A percentile compares a stretch with the other conserved stretches of the same genome.
Evolutionary conservation across 2,888 invertebrate species (phyloP).

Genomic region (Abrostola triplasia): DNA sequence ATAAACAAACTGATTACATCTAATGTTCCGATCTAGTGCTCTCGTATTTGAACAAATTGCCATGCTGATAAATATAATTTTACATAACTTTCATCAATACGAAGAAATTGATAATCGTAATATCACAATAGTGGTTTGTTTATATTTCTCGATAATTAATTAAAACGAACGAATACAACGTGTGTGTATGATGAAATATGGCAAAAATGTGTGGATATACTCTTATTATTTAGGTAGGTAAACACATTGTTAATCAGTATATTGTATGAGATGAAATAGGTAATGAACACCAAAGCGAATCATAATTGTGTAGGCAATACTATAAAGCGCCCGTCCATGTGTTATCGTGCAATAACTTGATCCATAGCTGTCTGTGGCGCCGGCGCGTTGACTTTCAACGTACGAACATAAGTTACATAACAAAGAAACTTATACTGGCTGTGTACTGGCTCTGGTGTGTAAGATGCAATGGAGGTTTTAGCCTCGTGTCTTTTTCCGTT

Average conservation of each 20-base stretch:
- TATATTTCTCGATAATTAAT: conserved; percentile 12
- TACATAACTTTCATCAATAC: no score
- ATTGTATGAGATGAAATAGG: conserved; percentile 10
- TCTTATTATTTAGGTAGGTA: conserved; percentile 19
- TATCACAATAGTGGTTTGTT: no score
- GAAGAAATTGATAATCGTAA: no score
- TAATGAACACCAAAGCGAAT: conserved; percentile 27
- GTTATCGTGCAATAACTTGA: conserved; percentile 15
- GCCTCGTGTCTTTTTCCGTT: no score
- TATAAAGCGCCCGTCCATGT: conserved; percentile 22
- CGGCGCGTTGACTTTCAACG: conserved; percentile 11
- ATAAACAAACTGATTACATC: no score
- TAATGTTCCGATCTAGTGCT: no score
- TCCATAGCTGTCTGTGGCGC: conserved; percentile 8
- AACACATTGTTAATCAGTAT: conserved; percentile 17
- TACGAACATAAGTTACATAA: conserved; percentile 4
- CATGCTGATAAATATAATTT: no score
- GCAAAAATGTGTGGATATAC: conserved; percentile 23
- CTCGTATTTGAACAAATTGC: no score
- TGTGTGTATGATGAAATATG: conserved; percentile 28
- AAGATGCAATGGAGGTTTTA: no score
- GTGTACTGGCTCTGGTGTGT: no score
- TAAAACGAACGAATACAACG: conserved; percentile 24
- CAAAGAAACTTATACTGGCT: not conserved
- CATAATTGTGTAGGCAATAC: conserved; percentile 4